Evolutionary conservation across 2,888 invertebrate species (phyloP), one percentile per base, ranked within the genome.

Genomic region (Anticlea derivata): DNA sequence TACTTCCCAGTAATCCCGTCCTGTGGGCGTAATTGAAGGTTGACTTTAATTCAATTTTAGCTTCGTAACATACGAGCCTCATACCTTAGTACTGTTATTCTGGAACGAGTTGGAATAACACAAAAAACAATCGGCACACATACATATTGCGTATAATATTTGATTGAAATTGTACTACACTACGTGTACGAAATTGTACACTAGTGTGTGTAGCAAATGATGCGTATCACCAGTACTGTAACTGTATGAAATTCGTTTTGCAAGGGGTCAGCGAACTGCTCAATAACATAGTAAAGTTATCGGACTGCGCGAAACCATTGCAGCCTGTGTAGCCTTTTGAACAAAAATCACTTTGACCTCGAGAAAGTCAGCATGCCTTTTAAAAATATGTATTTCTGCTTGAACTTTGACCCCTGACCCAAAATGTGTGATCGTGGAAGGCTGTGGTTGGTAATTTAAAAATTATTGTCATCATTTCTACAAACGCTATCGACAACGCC

Each of bases 201-300:
- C 7, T 24, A 13, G 31, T 31, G 24, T 40, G 11, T 43, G 22
- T 62, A 61, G 56, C 63, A 55, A 63, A 60, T 58, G 54, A 45
- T 34, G 55, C 55, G 47, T 55, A 45, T 35, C 48, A 33, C 44
- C 30, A 17, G 41, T 12, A 23, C n/a, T n/a, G n/a, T n/a, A n/a
- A 17, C 17, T 31, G 24, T 38, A 29, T 37, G 6, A 40, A 56
- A 43, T 48, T 31, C 13, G 27, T 51, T 48, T 47, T 37, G 51
- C 43, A 52, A 52, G 37, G 30, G 47, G 40, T 11, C 52, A 35
- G 39, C 38, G 54, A 57, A 53, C 58, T 53, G 23, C n/a, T 41
- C 38, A 29, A 45, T 33, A 13, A 8, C 31, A n/a, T n/a, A 35
- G 17, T 26, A 11, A 40, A 46, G 35, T 13, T 8, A 24, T 27